These are phyloP conservation scores for Sebastes melanostomus DNA, from an alignment of 2,797 vertebrate species.

Conservation along the genomic window DNA sequence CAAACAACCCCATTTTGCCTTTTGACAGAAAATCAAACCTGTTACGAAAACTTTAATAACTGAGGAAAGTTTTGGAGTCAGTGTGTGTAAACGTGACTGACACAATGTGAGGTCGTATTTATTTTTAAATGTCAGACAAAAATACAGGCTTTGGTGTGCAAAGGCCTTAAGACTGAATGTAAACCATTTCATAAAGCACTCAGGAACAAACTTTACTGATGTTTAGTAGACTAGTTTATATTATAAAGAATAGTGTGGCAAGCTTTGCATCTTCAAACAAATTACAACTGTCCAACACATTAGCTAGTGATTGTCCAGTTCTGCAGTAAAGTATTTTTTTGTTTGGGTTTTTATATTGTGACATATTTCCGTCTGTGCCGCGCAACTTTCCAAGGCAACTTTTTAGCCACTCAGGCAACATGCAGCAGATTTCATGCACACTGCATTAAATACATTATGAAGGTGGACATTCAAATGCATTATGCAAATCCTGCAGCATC, in stretches of 20 bases:
- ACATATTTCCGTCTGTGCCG: background rate
- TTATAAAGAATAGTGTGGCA: background rate
- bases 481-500: slow-evolving; percentile 36
- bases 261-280: background rate
- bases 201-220: background rate
- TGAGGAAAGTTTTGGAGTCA: no score
- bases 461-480: slow-evolving; percentile 35
- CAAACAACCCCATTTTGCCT: no score
- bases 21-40: no score
- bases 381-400: background rate
- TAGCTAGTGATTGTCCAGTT: background rate
- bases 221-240: background rate
- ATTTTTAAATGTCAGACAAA: no score
- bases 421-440: background rate
- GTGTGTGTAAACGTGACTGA: no score
- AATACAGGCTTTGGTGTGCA: no score
- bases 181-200: background rate
- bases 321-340: background rate
- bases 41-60: no score
- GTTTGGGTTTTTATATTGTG: no score
- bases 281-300: background rate
- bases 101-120: no score
- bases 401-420: background rate
- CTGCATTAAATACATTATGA: slow-evolving; percentile 3
- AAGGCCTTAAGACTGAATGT: background rate